phyloP scores from a whole-genome alignment of 2,113 vertebrate genomes.

The Apteryx owenii region DNA sequence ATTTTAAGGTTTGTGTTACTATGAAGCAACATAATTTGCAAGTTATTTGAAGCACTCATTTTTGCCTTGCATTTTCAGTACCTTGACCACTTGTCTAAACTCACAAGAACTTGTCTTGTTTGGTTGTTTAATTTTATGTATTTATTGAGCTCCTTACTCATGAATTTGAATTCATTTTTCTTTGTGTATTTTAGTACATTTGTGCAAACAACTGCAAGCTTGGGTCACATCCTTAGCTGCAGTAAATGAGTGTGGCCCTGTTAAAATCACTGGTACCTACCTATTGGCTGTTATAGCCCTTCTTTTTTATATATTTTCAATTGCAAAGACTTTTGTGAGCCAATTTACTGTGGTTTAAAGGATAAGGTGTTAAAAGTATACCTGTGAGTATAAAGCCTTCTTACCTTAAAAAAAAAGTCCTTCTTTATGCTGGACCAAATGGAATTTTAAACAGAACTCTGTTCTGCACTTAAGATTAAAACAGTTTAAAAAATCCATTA shows the following conservation, averaged over 20 bases:
- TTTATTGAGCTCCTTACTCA: neutral
- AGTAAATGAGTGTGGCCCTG: neutral
- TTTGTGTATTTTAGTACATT: neutral
- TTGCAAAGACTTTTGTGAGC: neutral
- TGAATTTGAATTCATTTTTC: neutral
- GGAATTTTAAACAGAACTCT: constrained; percentile 8
- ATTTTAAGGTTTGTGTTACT: neutral
- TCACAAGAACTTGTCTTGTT: neutral
- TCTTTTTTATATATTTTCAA: neutral
- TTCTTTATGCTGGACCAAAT: neutral
- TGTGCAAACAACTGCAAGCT: neutral
- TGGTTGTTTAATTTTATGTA: neutral
- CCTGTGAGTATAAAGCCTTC: neutral
- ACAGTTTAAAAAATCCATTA: neutral
- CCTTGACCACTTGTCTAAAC: neutral
- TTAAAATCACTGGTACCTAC: neutral
- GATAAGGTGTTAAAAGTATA: neutral
- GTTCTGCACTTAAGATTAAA: constrained; percentile 30
- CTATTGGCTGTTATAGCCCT: neutral
- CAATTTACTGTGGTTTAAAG: neutral
- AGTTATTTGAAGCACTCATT: neutral
- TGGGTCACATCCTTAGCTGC: neutral
- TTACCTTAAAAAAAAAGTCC: neutral
- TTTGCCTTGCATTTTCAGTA: neutral
- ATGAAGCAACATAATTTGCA: neutral